These are phyloP conservation scores for Luperina testacea DNA, from an alignment of 2,888 invertebrate species.

Conservation along the genomic window DNA sequence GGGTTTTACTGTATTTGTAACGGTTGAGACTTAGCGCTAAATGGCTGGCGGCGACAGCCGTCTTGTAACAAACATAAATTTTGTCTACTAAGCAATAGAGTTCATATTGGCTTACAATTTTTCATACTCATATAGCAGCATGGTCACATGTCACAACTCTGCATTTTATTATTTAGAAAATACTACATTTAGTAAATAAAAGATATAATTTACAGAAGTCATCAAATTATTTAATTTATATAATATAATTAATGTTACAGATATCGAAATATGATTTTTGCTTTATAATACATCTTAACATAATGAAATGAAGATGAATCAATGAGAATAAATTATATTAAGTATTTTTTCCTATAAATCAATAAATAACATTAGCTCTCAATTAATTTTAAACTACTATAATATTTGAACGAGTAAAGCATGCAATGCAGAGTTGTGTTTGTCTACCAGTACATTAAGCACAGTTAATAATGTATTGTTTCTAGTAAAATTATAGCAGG, in stretches of 20 bases:
- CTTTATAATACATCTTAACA: constrained; percentile 41
- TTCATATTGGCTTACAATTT: constrained; percentile 67
- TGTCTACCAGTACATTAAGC: constrained; percentile 33
- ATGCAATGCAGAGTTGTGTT: constrained; percentile 45
- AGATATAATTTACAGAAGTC: constrained; percentile 23
- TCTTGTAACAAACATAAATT: constrained; percentile 56
- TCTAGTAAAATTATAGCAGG: constrained; percentile 28
- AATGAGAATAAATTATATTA: constrained; percentile 38
- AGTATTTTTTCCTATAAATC: constrained; percentile 15
- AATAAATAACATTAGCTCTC: constrained; percentile 38
- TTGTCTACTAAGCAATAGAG: constrained; percentile 59
- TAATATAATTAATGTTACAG: not conserved
- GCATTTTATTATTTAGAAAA: constrained; percentile 22
- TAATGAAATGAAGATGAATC: constrained; percentile 46
- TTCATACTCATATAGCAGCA: constrained; percentile 55
- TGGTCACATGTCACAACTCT: constrained; percentile 45
- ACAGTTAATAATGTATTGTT: constrained; percentile 35
- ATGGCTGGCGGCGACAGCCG: constrained; percentile 68
- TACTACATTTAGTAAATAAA: constrained; percentile 14
- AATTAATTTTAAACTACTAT: not conserved
- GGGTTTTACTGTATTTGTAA: too few relatives aligned
- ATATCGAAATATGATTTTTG: constrained; percentile 21
- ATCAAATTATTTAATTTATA: constrained; percentile 14
- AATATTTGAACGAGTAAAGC: constrained; percentile 11
- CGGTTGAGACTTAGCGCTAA: constrained; percentile 71